Evolutionary conservation across 2,888 invertebrate species (phyloP).

Genomic region (Coelinius sp.): DNA sequence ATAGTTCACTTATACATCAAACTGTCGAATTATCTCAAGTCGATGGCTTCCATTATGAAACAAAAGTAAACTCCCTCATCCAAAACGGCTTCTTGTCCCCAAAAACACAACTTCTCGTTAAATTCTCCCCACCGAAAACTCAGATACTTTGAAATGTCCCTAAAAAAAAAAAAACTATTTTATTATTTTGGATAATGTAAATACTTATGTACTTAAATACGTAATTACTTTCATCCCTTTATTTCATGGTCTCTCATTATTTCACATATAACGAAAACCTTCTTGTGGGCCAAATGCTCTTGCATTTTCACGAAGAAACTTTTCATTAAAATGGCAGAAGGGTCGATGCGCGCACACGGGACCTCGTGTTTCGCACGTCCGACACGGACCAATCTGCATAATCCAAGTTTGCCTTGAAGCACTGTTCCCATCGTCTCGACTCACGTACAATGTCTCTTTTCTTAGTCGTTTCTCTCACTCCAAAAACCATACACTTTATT

Average conservation of each 20-base stretch:
- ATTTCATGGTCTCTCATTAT: conserved; percentile 4
- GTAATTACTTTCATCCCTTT: too few species aligned
- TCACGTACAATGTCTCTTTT: conserved; percentile 23
- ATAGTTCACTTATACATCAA: too few species aligned
- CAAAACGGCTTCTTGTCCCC: background rate
- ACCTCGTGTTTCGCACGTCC: conserved; percentile 51
- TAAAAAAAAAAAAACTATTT: too few species aligned
- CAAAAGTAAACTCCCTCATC: background rate
- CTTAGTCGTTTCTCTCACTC: background rate
- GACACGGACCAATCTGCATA: conserved; percentile 58
- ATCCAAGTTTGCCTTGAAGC: conserved; percentile 55
- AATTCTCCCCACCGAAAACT: background rate
- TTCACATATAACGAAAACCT: background rate
- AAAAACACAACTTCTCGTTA: background rate
- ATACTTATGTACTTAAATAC: too few species aligned
- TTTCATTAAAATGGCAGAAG: conserved; percentile 50
- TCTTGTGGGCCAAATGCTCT: conserved; percentile 4
- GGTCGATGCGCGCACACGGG: conserved; percentile 42
- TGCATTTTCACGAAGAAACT: conserved; percentile 40
- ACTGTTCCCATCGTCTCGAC: conserved; percentile 28
- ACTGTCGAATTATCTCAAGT: too few species aligned
- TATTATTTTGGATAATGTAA: too few species aligned
- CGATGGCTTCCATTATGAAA: too few species aligned
- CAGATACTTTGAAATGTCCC: background rate
- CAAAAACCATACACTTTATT: conserved; percentile 14